Conservation (phyloP, 1,140 invertebrate genomes). For the Drosophila eugracilis region DNA sequence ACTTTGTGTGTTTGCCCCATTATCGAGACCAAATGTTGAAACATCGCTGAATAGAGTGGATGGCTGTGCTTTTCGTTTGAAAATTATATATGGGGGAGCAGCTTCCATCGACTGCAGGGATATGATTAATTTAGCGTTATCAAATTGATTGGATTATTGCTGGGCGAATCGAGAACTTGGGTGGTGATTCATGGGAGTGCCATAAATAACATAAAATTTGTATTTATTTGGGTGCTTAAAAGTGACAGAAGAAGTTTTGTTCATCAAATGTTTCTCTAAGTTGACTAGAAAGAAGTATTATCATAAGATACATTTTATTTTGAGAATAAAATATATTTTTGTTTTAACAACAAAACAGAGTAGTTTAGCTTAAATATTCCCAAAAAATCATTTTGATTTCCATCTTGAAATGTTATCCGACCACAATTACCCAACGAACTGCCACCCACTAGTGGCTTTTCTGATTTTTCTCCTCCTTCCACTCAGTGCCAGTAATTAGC, state of each 20-base stretch:
- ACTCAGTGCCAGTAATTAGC: conserved; percentile 33
- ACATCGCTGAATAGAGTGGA: conserved; percentile 15
- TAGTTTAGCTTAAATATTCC: not conserved
- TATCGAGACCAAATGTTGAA: conserved; percentile 36
- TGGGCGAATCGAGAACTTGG: not conserved
- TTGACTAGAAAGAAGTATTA: no score
- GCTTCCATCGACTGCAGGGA: conserved; percentile 11
- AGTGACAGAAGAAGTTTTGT: not conserved
- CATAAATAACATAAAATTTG: conserved; percentile 6
- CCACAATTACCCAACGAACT: conserved; percentile 28
- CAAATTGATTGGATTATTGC: conserved; percentile 56
- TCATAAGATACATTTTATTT: no score
- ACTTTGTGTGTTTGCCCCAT: conserved; percentile 37
- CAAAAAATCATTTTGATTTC: not conserved
- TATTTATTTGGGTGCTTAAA: conserved; percentile 7
- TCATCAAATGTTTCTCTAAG: no score
- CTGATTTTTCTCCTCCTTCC: not conserved
- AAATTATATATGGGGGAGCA: conserved; percentile 8
- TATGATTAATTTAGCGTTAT: conserved; percentile 58
- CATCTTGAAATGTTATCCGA: conserved; percentile 14
- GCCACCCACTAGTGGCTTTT: conserved; percentile 15
- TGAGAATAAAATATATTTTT: no score
- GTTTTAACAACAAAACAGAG: no score
- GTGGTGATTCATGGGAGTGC: conserved; percentile 10
- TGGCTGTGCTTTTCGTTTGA: conserved; percentile 16